Evolutionary conservation across 2,888 invertebrate species (phyloP).

Genomic region (Andrena praecox): DNA sequence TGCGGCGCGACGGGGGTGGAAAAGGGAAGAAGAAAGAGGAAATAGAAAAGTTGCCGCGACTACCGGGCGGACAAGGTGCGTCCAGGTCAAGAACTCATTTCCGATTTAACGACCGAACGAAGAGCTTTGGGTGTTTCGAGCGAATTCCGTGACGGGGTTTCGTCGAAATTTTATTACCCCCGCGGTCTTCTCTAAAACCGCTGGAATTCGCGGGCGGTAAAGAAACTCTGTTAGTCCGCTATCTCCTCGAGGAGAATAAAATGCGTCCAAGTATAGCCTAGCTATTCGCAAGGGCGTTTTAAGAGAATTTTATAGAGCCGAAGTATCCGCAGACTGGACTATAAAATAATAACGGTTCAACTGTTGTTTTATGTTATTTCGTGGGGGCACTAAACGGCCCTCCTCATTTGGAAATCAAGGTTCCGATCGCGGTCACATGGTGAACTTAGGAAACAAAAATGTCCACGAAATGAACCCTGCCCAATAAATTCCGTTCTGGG

Average conservation of each 20-base stretch:
- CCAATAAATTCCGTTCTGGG: slow-evolving; percentile 11
- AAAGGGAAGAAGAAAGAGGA: slow-evolving; percentile 4
- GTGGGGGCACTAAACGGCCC: slow-evolving; percentile 1
- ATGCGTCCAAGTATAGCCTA: not conserved
- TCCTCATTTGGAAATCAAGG: not conserved
- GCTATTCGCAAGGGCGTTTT: not conserved
- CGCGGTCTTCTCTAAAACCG: slow-evolving; percentile 43
- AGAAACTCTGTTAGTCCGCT: slow-evolving; percentile 20
- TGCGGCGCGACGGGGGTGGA: not conserved
- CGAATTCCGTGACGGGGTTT: slow-evolving; percentile 47
- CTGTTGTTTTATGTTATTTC: not conserved
- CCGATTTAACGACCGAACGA: slow-evolving; percentile 65
- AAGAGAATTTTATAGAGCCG: slow-evolving; percentile 14
- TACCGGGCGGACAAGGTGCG: slow-evolving; percentile 36
- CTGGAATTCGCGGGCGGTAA: slow-evolving; percentile 32
- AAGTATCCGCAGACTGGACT: not conserved
- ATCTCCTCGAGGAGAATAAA: slow-evolving; percentile 9
- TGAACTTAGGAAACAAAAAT: not conserved
- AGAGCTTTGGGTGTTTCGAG: slow-evolving; percentile 16
- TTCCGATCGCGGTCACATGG: too few relatives aligned
- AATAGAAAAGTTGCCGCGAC: slow-evolving; percentile 52
- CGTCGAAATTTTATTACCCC: slow-evolving; percentile 58
- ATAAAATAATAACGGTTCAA: slow-evolving; percentile 31
- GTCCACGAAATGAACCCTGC: not conserved
- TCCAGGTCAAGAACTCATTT: slow-evolving; percentile 68